Evolutionary conservation across 2,888 invertebrate genomes (phyloP).

Genomic region (Eurois occulta): DNA sequence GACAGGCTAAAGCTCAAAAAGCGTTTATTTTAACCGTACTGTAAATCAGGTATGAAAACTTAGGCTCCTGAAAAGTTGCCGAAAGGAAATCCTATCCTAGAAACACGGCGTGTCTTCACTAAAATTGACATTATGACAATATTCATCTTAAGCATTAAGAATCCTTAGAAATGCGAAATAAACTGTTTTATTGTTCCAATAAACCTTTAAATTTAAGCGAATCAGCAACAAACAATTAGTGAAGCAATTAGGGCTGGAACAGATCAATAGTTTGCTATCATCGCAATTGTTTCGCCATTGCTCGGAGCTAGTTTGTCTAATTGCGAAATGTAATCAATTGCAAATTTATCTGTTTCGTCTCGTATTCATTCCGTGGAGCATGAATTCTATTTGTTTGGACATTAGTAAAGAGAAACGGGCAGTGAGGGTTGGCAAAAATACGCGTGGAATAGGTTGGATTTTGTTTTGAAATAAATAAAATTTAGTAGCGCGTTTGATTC

Average conservation of each 20-base stretch:
- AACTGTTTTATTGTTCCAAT: background rate
- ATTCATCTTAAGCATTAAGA: background rate
- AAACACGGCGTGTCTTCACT: background rate
- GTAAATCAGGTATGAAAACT: background rate
- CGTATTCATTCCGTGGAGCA: constrained; percentile 61
- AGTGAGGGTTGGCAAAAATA: constrained; percentile 37
- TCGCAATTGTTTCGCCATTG: constrained; percentile 25
- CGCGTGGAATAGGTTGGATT: background rate
- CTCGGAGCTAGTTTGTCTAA: constrained; percentile 57
- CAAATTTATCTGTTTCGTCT: constrained; percentile 66
- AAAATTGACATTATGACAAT: background rate
- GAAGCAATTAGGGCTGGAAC: constrained; percentile 29
- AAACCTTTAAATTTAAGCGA: background rate
- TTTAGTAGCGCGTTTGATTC: background rate
- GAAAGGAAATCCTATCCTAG: too few relatives aligned
- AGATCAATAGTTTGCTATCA: constrained; percentile 37
- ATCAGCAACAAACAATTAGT: constrained; percentile 23
- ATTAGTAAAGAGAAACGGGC: constrained; percentile 54
- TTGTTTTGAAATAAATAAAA: constrained; percentile 11
- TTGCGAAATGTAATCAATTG: constrained; percentile 69
- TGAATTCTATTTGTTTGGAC: constrained; percentile 65
- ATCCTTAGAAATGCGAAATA: background rate
- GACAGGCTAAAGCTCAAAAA: too few relatives aligned
- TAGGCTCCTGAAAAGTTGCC: background rate
- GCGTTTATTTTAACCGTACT: too few relatives aligned